Evolutionary conservation across 1,140 invertebrate species (phyloP).

Genomic region (Xylocopa sonorina): DNA sequence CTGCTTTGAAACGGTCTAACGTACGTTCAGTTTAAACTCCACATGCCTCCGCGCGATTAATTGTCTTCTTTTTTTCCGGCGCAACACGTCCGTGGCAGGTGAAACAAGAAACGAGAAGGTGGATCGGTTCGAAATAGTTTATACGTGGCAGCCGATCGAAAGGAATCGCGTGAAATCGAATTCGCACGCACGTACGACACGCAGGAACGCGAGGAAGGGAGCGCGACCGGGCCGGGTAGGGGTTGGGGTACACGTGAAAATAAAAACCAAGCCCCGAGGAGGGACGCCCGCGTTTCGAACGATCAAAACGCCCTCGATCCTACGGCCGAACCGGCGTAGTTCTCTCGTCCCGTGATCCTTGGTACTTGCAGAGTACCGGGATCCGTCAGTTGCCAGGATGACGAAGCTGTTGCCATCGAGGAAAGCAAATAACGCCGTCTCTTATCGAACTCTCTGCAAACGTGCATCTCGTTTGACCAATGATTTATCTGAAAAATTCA

Average conservation of each 20-base stretch:
- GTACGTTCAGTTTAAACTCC: conserved; percentile 31
- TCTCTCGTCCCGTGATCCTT: conserved; percentile 15
- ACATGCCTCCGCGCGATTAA: conserved; percentile 52
- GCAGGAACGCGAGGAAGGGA: conserved; percentile 56
- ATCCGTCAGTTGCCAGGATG: conserved; percentile 62
- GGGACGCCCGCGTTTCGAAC: conserved; percentile 30
- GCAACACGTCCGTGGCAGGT: conserved; percentile 30
- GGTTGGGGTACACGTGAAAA: too few species aligned
- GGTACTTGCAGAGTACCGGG: not conserved
- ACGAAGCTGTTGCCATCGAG: conserved; percentile 58
- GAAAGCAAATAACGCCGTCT: conserved; percentile 53
- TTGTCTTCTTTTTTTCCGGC: conserved; percentile 62
- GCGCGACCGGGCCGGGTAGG: not conserved
- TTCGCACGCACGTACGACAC: conserved; percentile 69
- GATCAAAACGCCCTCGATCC: conserved; percentile 61
- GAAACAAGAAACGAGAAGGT: not conserved
- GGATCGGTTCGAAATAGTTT: conserved; percentile 64
- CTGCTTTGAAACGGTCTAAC: conserved; percentile 21
- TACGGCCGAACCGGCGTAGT: conserved; percentile 32
- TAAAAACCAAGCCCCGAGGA: conserved; percentile 17
- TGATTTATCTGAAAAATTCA: conserved; percentile 42
- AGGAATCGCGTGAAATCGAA: conserved; percentile 70
- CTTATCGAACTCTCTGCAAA: conserved; percentile 39
- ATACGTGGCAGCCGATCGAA: conserved; percentile 60
- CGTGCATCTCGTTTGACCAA: conserved; percentile 24